These are phyloP conservation scores for Sarcophaga subvicina DNA, from an alignment of 2,888 invertebrate genomes.

Conservation along the genomic window DNA sequence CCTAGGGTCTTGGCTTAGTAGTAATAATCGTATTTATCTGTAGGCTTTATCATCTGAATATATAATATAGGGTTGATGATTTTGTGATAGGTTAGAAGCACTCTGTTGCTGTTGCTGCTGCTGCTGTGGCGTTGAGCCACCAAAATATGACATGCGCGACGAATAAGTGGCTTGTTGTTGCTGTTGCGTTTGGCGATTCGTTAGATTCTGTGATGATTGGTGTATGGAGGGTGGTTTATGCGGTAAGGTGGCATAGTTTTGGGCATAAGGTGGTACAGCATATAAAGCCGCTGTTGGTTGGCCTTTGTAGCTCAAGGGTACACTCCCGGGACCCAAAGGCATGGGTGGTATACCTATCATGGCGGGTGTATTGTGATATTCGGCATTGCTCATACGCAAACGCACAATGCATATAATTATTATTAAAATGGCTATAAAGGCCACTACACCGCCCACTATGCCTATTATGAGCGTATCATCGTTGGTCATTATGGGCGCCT, in stretches of 20 bases:
- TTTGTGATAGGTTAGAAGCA: constrained; percentile 73
- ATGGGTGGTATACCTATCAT: constrained; percentile 83
- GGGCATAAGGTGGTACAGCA: constrained; percentile 85
- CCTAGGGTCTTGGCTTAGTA: background rate
- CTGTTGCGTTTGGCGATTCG: constrained; percentile 74
- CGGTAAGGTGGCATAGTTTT: constrained; percentile 85
- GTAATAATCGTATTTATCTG: constrained; percentile 79
- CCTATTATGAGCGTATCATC: constrained; percentile 97
- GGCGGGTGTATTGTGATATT: constrained; percentile 87
- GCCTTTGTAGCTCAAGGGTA: constrained; percentile 83
- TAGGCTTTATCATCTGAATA: constrained; percentile 82
- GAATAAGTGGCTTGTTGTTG: constrained; percentile 83
- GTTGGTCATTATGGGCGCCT: constrained; percentile 87
- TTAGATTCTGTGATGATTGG: constrained; percentile 79
- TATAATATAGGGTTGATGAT: constrained; percentile 81
- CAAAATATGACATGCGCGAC: constrained; percentile 84
- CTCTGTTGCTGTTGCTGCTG: constrained; percentile 75
- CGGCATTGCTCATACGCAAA: constrained; percentile 86
- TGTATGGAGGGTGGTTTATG: constrained; percentile 84
- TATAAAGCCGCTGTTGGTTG: constrained; percentile 83
- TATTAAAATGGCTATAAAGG: constrained; percentile 93
- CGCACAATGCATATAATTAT: constrained; percentile 94
- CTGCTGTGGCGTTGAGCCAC: constrained; percentile 76
- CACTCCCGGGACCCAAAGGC: constrained; percentile 84
- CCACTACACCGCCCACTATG: constrained; percentile 96